Base-by-base conservation (phyloP, 2,888 invertebrate species). In the Crossocerus cetratus region DNA sequence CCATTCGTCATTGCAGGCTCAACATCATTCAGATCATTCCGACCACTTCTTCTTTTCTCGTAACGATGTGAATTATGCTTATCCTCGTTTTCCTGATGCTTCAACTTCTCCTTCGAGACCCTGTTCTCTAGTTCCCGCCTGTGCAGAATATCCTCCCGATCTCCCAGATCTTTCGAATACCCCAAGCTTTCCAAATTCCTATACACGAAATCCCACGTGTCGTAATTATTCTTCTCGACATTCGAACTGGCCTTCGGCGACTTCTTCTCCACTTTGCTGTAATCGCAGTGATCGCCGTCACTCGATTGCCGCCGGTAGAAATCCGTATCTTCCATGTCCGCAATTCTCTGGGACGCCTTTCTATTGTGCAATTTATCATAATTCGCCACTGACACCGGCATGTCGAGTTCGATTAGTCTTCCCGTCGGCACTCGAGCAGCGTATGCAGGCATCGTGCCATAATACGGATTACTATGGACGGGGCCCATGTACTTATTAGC, bases 201-300 rank as follows among this genome's bases (percentile, higher is more conserved):
- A 86, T 94, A 96, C 0, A 96, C 96, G 85, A 95, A 96, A 86
- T 95, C 95, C 96, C 96, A 96, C 63, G 93, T 93, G 78, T 95
- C 95, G 68, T 93, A 93, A 0, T 93, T 75, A 42, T 78, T 73
- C 18, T 64, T 80, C 5, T 76, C 70, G 2, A 70, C 49, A 49
- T 16, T 49, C 4, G 49, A 68, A 43, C 18, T 56, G 2, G 81
- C 54, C 65, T 76, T 82, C 3, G 71, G 11, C 0, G 75, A 54
- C n/a, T 84, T 86, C 57, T 83, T 87, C 2, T 84, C 86, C 0
- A 78, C 66, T n/a, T 69, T 82, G n/a, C 77, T 81, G 44, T 84
- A 84, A 14, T 85, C 84, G 16, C 74, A 80, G 21, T 78, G 76
- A 42, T 86, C 83, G 3, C 68, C 75, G 22, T 80, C 80, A 20